Evolutionary conservation across 2,113 vertebrate species (phyloP), one percentile per base, ranked within the genome.

Genomic region (Acanthisitta chloris): DNA sequence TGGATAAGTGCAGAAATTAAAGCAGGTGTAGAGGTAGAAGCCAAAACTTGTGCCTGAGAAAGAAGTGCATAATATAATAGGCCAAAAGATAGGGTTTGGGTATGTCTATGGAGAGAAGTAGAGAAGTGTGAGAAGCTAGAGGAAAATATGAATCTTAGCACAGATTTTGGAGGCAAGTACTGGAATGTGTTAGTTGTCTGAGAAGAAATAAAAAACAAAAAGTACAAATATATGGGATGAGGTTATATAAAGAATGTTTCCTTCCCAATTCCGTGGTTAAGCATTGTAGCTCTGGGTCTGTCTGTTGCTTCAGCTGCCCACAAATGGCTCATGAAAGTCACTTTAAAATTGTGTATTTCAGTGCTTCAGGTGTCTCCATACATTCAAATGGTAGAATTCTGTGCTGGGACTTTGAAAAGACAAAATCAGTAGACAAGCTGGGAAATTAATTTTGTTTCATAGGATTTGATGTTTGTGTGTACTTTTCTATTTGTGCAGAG

Each of bases 221-320:
- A 94, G 34, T 81, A 38, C 0, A 0, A 61, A 36, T 0, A 0
- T 66, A 78, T 74, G n/a, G 42, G 9, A 49, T 4, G 12, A n/a
- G 17, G 19, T 42, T 90, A 57, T 52, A 71, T 59, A 66, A 15
- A 81, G 33, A 70, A 45, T 19, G 5, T 78, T 95, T 88, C 46
- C 42, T 81, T 92, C 76, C 42, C 26, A 58, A 81, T 83, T 84
- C 46, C 42, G 10, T 34, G 45, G 38, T 69, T 77, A 51, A 43
- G 17, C 42, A 2, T 42, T 83, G 42, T 33, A 62, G 26, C 43
- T 81, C 54, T 81, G n/a, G 5, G 18, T 87, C 61, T 84, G 46
- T 19, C 57, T 80, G 18, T 64, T 42, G 34, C 84, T 92, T 92
- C 65, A 54, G 17, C 36, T 88, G 57, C 38, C 67, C 15, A 26